Percentiles rank a stretch among this genome's conserved stretches.
phyloP scores from a whole-genome alignment of 2,888 invertebrate genomes.

The Drosophila mettleri region DNA sequence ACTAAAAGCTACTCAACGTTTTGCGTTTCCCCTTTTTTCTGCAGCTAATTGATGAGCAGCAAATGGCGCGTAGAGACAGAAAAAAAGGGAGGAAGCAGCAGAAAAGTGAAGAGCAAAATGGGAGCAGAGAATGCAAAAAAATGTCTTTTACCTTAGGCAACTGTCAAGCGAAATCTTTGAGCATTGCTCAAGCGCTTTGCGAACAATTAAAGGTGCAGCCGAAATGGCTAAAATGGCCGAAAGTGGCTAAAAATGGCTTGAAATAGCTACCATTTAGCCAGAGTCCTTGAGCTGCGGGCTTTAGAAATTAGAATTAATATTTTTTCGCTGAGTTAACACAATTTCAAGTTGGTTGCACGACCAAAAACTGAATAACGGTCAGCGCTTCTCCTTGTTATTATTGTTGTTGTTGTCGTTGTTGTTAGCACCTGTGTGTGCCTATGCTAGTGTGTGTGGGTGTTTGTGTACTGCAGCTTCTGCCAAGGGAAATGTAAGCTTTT shows the following conservation, averaged over 20 bases:
- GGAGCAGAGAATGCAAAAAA: slow-evolving; percentile 2
- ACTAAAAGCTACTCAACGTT: slow-evolving; percentile 75
- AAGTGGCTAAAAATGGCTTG: slow-evolving; percentile 12
- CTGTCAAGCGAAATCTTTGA: slow-evolving; percentile 38
- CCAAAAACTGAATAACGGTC: slow-evolving; percentile 66
- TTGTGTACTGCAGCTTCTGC: slow-evolving; percentile 24
- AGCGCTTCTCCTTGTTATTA: slow-evolving; percentile 36
- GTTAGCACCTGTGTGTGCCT: slow-evolving; percentile 34
- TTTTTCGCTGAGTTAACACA: slow-evolving; percentile 71
- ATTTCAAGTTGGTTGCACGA: slow-evolving; percentile 77
- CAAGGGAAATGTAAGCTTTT: slow-evolving; percentile 42
- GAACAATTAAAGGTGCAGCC: slow-evolving; percentile 66
- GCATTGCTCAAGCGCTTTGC: slow-evolving; percentile 43
- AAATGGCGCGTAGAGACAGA: slow-evolving; percentile 45
- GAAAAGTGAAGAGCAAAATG: slow-evolving; percentile 10
- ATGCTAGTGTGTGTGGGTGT: slow-evolving; percentile 15
- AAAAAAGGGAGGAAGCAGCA: background rate
- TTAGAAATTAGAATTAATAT: slow-evolving; percentile 79
- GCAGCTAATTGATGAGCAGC: slow-evolving; percentile 74
- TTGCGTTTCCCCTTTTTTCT: slow-evolving; percentile 15
- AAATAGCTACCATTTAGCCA: slow-evolving; percentile 49
- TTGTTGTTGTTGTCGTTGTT: slow-evolving; percentile 36
- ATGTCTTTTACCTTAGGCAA: slow-evolving; percentile 23
- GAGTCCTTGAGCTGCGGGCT: slow-evolving; percentile 29
- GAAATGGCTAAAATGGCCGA: slow-evolving; percentile 34